phyloP scores from a whole-genome alignment of 2,113 vertebrate species.

The Ctenomys sociabilis region DNA sequence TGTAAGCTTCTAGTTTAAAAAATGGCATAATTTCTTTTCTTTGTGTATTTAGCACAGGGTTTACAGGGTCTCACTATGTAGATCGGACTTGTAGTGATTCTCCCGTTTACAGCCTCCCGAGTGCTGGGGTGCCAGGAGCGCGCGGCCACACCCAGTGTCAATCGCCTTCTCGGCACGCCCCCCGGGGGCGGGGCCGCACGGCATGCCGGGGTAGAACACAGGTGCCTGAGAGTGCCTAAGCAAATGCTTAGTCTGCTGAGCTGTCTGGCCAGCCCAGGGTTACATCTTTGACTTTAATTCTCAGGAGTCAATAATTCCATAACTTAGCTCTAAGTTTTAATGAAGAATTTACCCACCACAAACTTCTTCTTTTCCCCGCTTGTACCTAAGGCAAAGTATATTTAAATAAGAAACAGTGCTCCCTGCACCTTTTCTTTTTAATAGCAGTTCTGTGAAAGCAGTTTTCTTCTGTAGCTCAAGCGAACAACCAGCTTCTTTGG shows the following conservation, averaged over 20 bases:
- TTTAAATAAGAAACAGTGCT: slow-evolving; percentile 46
- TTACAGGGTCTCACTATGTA: no score
- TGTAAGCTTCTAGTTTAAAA: background rate
- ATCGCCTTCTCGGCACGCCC: no score
- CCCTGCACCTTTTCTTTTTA: slow-evolving; percentile 35
- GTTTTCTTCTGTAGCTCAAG: slow-evolving; percentile 55
- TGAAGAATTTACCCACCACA: background rate
- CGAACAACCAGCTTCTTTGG: slow-evolving; percentile 67
- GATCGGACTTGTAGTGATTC: no score
- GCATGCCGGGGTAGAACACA: no score
- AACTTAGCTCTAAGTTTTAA: slow-evolving; percentile 34
- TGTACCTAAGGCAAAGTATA: background rate
- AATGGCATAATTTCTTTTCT: background rate
- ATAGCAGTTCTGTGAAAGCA: slow-evolving; percentile 72
- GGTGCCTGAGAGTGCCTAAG: no score
- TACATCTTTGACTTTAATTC: background rate
- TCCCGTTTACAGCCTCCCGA: no score
- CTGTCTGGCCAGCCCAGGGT: no score
- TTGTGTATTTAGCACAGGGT: no score
- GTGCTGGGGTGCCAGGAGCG: no score
- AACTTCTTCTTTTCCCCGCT: background rate
- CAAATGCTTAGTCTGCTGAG: no score
- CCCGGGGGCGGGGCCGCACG: no score
- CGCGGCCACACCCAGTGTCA: no score
- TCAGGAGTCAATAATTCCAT: slow-evolving; percentile 35